Base-by-base conservation (phyloP, 2,888 invertebrate genomes). In the Coelopa pilipes region DNA sequence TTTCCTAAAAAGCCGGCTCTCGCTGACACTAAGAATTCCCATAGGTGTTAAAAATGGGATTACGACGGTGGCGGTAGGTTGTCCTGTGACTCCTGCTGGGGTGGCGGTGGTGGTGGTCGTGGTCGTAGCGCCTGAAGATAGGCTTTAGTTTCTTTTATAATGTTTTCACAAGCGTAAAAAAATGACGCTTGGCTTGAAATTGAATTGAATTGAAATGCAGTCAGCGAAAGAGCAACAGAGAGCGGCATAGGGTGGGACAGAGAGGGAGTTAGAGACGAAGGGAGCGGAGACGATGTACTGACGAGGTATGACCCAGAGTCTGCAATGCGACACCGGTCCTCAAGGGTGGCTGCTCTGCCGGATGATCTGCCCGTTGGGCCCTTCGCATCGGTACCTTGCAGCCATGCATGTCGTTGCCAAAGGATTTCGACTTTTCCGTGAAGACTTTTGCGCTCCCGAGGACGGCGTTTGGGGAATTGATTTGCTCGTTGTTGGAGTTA, bases 21-120 rank as follows among this genome's bases (percentile, higher is more conserved):
- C n/a, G n/a, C 60, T 60, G 70, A 70, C 62, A 50, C 69, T 67
- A 76, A 13, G 70, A 76, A 79, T 79, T 79, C 79, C 79, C 79
- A 70, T 77, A 79, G 78, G 79, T 78, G 76, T 74, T 59, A 76
- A 77, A 78, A 78, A 78, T 78, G 76, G 75, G 76, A 78, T 79
- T 79, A 79, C 76, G 76, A 53, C 74, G 75, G 76, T 76, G 75
- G 75, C 72, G 73, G 72, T 70, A 72, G 76, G 71, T 70, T 73
- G 57, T 70, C 49, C 74, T 21, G 24, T 19, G 57, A 53, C 50
- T 19, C 47, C 34, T 34, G 34, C 34, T 34, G 21, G 45, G 65
- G 47, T 65, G 15, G 45, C 13, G 15, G 13, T 34, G 17, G 1
- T 55, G 12, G n/a, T n/a, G n/a, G n/a, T n/a, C n/a, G n/a, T n/a